A percentile compares a stretch with the other conserved stretches of the same genome.
Evolutionary conservation across 1,140 invertebrate genomes (phyloP).

Genomic region (Hyphantria cunea): DNA sequence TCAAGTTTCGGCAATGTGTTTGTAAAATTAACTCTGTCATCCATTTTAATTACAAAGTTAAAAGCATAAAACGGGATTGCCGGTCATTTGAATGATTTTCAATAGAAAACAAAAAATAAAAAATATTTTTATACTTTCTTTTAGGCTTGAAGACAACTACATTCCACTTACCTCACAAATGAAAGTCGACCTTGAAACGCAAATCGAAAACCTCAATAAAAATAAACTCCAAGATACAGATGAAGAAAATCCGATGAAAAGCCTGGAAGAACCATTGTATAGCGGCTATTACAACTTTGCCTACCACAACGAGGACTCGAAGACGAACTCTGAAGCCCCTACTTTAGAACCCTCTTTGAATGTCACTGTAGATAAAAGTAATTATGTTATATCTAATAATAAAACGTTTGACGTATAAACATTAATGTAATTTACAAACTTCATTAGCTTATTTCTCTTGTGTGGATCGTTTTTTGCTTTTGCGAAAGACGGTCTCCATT

Average conservation of each 20-base stretch:
- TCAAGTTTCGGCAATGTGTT: too few relatives aligned
- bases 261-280: not conserved
- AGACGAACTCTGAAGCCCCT: constrained; percentile 13
- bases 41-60: too few relatives aligned
- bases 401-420: too few relatives aligned
- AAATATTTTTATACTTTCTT: not conserved
- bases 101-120: not conserved
- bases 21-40: too few relatives aligned
- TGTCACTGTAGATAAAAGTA: constrained; percentile 33
- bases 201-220: not conserved
- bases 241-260: not conserved
- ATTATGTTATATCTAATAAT: not conserved
- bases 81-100: not conserved
- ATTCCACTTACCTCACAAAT: constrained; percentile 14
- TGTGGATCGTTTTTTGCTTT: too few relatives aligned
- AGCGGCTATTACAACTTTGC: constrained; percentile 11
- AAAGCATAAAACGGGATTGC: too few relatives aligned
- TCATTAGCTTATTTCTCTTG: too few relatives aligned
- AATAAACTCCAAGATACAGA: constrained; percentile 1
- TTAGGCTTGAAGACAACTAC: constrained; percentile 23
- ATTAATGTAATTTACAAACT: too few relatives aligned
- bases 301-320: not conserved
- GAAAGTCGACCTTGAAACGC: constrained; percentile 5
- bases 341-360: constrained; percentile 40
- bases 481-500: too few relatives aligned